These are phyloP conservation scores for human DNA, from an alignment of 2,113 vertebrate genomes.

Conservation along the genomic window GRCh38 chr1:245812001-245812500, in stretches of 20 bases:
- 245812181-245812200: background rate
- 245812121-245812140: background rate
- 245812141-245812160: background rate
- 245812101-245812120: background rate
- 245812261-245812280: background rate
- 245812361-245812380: fast-evolving
- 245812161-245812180: background rate
- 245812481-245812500: too few relatives aligned
- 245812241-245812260: background rate
- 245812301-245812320: background rate
- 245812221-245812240: background rate
- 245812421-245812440: fast-evolving
- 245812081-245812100: background rate
- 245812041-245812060: background rate
- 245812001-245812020: background rate
- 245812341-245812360: background rate
- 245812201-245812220: background rate
- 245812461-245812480: background rate
- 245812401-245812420: background rate
- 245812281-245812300: background rate
- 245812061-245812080: background rate
- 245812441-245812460: fast-evolving
- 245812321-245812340: background rate
- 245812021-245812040: background rate
- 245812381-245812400: background rate